These are phyloP conservation scores for Andricus grossulariae DNA, from an alignment of 1,140 invertebrate species.

Conservation along the genomic window DNA sequence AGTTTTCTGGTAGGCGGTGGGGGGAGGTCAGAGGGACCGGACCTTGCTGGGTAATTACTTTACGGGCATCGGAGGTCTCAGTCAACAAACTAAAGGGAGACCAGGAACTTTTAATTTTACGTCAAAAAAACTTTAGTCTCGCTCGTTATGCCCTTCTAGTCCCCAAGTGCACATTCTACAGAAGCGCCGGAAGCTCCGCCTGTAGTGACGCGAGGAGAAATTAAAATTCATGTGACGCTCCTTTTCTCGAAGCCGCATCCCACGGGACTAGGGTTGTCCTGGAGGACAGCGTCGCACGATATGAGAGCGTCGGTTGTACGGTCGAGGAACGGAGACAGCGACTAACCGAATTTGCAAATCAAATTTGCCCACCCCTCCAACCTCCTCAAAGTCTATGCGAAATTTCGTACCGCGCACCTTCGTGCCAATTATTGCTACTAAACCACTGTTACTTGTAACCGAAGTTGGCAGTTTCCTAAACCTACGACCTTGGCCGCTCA, in stretches of 20 bases:
- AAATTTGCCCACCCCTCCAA: slow-evolving; percentile 59
- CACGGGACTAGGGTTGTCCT: slow-evolving; percentile 61
- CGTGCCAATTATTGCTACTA: slow-evolving; percentile 66
- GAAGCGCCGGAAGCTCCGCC: slow-evolving; percentile 46
- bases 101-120: slow-evolving; percentile 72
- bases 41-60: slow-evolving; percentile 59
- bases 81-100: slow-evolving; percentile 40
- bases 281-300: slow-evolving; percentile 54
- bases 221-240: slow-evolving; percentile 73
- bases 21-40: slow-evolving; percentile 1
- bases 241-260: slow-evolving; percentile 69
- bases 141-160: slow-evolving; percentile 64
- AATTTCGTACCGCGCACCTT: slow-evolving; percentile 63
- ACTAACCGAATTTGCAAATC: slow-evolving; percentile 73
- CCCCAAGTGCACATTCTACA: slow-evolving; percentile 51
- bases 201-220: slow-evolving; percentile 62
- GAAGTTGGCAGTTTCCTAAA: slow-evolving; percentile 50
- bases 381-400: slow-evolving; percentile 47
- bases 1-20: neutral
- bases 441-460: slow-evolving; percentile 57
- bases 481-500: slow-evolving; percentile 39
- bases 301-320: slow-evolving; percentile 52
- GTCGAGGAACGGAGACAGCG: slow-evolving; percentile 55
- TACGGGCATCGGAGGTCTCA: slow-evolving; percentile 50
- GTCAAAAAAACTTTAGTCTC: slow-evolving; percentile 70